Conservation (phyloP, 2,113 vertebrate genomes). For the Arvicanthis niloticus region DNA sequence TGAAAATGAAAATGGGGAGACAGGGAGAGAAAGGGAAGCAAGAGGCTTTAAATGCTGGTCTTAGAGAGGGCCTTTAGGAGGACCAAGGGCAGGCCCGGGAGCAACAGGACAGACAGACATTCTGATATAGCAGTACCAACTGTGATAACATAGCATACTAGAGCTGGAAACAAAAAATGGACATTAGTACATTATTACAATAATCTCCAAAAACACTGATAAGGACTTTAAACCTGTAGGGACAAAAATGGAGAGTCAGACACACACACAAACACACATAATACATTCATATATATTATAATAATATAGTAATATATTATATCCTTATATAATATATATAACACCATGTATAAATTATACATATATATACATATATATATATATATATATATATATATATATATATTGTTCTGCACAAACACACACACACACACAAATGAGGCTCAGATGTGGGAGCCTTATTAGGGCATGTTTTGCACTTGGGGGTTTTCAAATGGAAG, state of each 20-base stretch:
- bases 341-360: too few species aligned
- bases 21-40: not conserved
- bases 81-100: not conserved
- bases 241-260: not conserved
- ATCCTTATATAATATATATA: not conserved
- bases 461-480: accelerated
- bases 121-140: not conserved
- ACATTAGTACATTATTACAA: conserved; percentile 22
- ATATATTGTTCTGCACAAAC: not conserved
- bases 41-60: not conserved
- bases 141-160: not conserved
- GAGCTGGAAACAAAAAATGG: not conserved
- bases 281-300: too few species aligned
- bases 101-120: not conserved
- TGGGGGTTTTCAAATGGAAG: not conserved
- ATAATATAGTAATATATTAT: too few species aligned
- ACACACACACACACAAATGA: too few species aligned
- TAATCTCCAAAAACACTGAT: not conserved
- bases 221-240: not conserved
- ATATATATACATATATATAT: not conserved
- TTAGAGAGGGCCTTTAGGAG: not conserved
- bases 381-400: not conserved
- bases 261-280: too few species aligned
- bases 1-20: not conserved
- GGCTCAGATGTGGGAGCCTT: not conserved